Base-by-base conservation (phyloP, 2,797 vertebrate species). In the Oryzias dopingdopingensis region DNA sequence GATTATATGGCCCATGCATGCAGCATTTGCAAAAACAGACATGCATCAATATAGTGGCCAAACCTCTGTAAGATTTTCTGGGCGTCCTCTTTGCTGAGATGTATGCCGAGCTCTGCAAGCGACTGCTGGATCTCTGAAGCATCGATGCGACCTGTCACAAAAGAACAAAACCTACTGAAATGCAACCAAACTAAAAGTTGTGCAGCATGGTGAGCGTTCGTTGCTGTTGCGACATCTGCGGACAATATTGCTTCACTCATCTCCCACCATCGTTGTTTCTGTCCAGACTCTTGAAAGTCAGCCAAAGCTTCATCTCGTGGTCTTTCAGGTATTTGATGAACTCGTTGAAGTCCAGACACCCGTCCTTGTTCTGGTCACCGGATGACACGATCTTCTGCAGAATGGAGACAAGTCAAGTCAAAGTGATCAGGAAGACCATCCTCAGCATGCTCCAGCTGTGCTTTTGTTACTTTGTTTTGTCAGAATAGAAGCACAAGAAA, bases 241-340 rank as follows among this genome's bases (percentile, higher is more conserved):
- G 40, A 14, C 56, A 22, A 37, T 0, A 44, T 24, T 13, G 20
- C 40, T 43, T 16, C 14, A 23, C 43, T 44, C 16, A 41, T 43
- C 46, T 51, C 70, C 59, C 76, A 97, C 95, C 95, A 52, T 99
- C 96, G 68, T 95, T 92, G 78, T 98, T 98, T 84, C 91, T 94
- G 88, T 99, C 95, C 88, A 98, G 79, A 79, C 94, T 96, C 78
- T 92, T 97, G 84, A 98, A 99, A 0, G 95, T 95, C 70, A 97
- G 88, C 77, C 88, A 86, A 89, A 98, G 94, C 86, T 98, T 97
- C 86, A 94, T 96, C 86, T 98, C 95, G 62, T 97, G 96, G 14
- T 95, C 94, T 77, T 94, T 96, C 75, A 98, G 92, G 45, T 97
- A 97, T 65, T 80, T 91, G 79, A 93, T 92, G 81, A 98, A 98